These are phyloP conservation scores for Eonycteris spelaea DNA, from an alignment of 2,113 vertebrate species.

Conservation along the genomic window DNA sequence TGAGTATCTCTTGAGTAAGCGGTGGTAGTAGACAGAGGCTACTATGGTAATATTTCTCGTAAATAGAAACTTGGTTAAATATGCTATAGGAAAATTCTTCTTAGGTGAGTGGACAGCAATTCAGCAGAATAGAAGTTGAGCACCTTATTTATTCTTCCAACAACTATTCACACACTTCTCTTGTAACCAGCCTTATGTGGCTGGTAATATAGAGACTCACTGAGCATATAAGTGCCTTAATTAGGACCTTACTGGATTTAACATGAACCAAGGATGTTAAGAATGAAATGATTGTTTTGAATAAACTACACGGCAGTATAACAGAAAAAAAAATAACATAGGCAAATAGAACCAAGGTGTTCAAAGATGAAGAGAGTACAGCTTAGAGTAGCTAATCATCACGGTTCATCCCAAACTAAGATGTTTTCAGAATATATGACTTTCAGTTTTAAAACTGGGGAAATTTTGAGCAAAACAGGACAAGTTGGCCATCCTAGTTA, in stretches of 20 bases:
- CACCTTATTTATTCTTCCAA: not conserved
- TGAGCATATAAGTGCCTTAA: not conserved
- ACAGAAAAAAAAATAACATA: not conserved
- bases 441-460: not conserved
- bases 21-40: not conserved
- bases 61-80: not conserved
- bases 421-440: not conserved
- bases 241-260: not conserved
- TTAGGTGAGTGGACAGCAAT: not conserved
- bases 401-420: not conserved
- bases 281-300: not conserved
- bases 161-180: not conserved
- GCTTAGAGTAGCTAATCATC: not conserved
- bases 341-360: not conserved
- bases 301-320: not conserved
- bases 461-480: not conserved
- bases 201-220: not conserved
- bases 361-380: fast-evolving
- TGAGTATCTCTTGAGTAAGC: not conserved
- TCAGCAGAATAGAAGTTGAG: not conserved
- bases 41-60: not conserved
- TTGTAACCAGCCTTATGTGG: not conserved
- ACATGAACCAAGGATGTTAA: not conserved
- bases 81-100: not conserved
- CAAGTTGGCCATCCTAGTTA: not conserved